Percentiles rank a stretch among this genome's conserved stretches.
These are phyloP conservation scores for Leptopilina clavipes DNA, from an alignment of 1,140 invertebrate genomes.

Conservation along the genomic window DNA sequence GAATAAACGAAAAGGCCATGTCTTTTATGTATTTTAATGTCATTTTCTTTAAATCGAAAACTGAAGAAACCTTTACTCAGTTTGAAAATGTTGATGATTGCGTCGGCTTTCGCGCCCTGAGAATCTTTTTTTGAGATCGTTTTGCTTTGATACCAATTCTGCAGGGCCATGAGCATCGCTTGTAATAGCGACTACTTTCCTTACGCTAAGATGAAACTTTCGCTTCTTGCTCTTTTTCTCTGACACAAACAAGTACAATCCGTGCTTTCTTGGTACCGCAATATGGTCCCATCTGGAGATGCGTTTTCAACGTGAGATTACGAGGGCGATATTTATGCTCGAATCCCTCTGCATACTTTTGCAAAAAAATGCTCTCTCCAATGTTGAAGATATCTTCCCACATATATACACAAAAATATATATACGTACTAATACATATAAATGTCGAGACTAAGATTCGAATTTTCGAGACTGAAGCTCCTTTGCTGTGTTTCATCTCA, in stretches of 20 bases:
- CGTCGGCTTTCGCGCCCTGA: not conserved
- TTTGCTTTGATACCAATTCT: slow-evolving; percentile 20
- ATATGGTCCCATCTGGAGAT: slow-evolving; percentile 29
- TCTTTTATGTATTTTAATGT: no score
- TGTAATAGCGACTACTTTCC: slow-evolving; percentile 22
- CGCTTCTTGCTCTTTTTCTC: slow-evolving; percentile 13
- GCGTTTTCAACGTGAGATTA: slow-evolving; percentile 34
- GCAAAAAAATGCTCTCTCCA: slow-evolving; percentile 12
- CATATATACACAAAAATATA: not conserved
- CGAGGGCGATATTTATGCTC: slow-evolving; percentile 36
- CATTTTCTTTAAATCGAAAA: not conserved
- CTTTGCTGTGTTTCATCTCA: not conserved
- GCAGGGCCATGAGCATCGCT: not conserved
- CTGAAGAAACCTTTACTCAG: not conserved
- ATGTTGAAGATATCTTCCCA: slow-evolving; percentile 23
- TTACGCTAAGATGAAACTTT: slow-evolving; percentile 37
- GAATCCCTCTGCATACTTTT: slow-evolving; percentile 20
- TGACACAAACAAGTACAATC: not conserved
- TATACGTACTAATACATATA: not conserved
- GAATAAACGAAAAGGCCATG: no score
- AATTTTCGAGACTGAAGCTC: slow-evolving; percentile 50
- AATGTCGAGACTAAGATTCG: not conserved
- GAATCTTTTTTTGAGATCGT: slow-evolving; percentile 16
- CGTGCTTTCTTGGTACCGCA: slow-evolving; percentile 24
- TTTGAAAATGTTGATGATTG: slow-evolving; percentile 7